Evolutionary conservation across 2,888 invertebrate species (phyloP), one percentile per base, ranked within the genome.

Genomic region (Zaprionus obscuricornis): DNA sequence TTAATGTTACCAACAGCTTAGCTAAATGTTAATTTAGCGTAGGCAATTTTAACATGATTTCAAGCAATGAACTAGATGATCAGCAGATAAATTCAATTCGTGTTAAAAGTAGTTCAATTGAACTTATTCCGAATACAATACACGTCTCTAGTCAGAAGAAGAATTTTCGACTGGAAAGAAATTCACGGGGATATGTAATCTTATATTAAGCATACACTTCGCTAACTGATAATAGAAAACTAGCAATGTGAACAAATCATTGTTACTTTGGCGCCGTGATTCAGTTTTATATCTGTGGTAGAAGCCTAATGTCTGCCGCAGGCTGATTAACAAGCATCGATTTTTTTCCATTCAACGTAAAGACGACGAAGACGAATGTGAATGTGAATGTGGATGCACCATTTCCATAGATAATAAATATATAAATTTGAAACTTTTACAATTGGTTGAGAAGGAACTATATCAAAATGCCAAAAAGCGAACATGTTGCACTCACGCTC

Each of bases 401-500:
- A 20, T 49, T 58, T 40, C n/a, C n/a, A n/a, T n/a, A n/a, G n/a
- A n/a, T n/a, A n/a, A n/a, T n/a, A n/a, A n/a, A n/a, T n/a, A n/a
- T n/a, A n/a, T n/a, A n/a, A n/a, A n/a, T n/a, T n/a, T n/a, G n/a
- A n/a, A n/a, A n/a, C n/a, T n/a, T n/a, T n/a, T 27, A 22, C 16
- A 20, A 45, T 26, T 42, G 20, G 7, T 10, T 7, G 7, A 42
- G 24, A 31, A 46, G 13, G 7, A 11, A 26, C 11, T 33, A 16
- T 20, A 24, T 18, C n/a, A 33, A 37, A 8, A 87, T 89, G 84
- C 78, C 88, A 58, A 86, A 85, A 40, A 72, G 73, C 40, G 89
- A 88, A 67, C 88, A 89, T 71, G 77, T 90, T 66, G 78, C 89
- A 10, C 71, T 89, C 5, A 88, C 85, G 29, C 73, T 90, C 17